A percentile compares a stretch with the other conserved stretches of the same genome.
phyloP scores from a whole-genome alignment of 2,113 vertebrate species.

The Callorhinus ursinus region DNA sequence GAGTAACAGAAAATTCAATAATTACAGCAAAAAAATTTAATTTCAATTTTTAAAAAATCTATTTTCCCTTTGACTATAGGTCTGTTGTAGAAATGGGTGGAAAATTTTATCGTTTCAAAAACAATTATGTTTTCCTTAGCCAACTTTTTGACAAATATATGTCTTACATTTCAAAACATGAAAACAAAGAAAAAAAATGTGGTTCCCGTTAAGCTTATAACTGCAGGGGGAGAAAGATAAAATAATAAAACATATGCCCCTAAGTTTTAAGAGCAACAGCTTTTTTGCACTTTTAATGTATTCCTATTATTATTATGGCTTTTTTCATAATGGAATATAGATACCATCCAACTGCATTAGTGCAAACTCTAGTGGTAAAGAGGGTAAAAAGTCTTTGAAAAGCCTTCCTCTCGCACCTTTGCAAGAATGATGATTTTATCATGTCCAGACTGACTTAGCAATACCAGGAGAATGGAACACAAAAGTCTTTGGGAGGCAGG shows the following conservation, averaged over 20 bases:
- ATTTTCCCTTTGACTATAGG: not conserved
- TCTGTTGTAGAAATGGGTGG: not conserved
- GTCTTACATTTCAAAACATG: not conserved
- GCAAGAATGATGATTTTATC: constrained; percentile 1
- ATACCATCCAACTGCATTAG: constrained; percentile 62
- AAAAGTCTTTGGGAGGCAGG: not conserved
- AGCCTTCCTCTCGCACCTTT: not conserved
- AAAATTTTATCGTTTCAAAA: not conserved
- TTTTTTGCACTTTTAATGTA: not conserved
- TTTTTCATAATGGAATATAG: not conserved
- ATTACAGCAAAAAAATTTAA: not conserved
- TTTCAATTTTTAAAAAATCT: not conserved
- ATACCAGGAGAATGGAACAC: not conserved
- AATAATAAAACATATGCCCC: not conserved
- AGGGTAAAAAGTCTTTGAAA: constrained; percentile 67
- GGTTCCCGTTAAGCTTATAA: not conserved
- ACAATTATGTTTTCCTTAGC: not conserved
- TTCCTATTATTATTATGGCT: constrained; percentile 1
- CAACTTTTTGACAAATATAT: not conserved
- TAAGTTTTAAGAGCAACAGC: constrained; percentile 20
- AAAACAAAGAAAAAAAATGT: constrained; percentile 30
- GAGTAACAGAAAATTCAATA: not conserved
- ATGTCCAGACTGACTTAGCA: not conserved
- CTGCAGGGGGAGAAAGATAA: not conserved
- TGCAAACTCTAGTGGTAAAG: constrained; percentile 80